Base-by-base conservation (phyloP, 2,797 vertebrate genomes). In the Chrysocyon brachyurus region DNA sequence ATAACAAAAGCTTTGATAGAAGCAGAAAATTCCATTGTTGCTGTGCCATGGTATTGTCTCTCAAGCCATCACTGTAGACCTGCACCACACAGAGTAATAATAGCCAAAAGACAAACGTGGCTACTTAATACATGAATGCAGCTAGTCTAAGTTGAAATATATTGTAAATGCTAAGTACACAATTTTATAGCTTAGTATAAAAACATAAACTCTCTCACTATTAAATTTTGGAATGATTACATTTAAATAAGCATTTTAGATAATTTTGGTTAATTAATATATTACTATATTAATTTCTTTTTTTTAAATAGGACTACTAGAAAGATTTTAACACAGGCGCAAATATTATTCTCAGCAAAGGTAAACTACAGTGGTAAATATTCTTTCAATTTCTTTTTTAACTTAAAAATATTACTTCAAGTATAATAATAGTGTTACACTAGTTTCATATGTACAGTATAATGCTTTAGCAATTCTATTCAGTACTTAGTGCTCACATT, bases 41-140 rank as follows among this genome's bases (percentile, higher is more conserved):
- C 40, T 56, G 54, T 64, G 46, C 12, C 28, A 1, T 22, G 19
- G 22, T 19, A 26, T n/a, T 64, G 2, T 75, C 75, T 56, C 10
- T 26, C n/a, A 1, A 5, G 46, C 22, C 6, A 3, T 64, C 24
- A 78, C 5, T 36, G 0, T 2, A 57, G 36, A 57, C 12, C 9
- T 10, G 9, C 2, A 11, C 0, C 15, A 14, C 6, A 15, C 9
- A 33, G 1, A 16, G 12, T 16, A 3, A 22, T 15, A 28, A 19
- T 3, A 33, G 19, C 36, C 12, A 31, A 33, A 83, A 36, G 12
- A 33, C 1, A 9, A 4, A 64, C 2, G 3, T 66, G 17, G 28
- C 56, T 59, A 26, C 10, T 49, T 14, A 85, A 33, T 49, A 26
- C 7, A 33, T 83, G 22, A 90, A 59, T 28, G 7, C 40, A 36